Evolutionary conservation across 2,113 vertebrate species (phyloP), one percentile per base, ranked within the genome.

Genomic region (Peromyscus californicus): DNA sequence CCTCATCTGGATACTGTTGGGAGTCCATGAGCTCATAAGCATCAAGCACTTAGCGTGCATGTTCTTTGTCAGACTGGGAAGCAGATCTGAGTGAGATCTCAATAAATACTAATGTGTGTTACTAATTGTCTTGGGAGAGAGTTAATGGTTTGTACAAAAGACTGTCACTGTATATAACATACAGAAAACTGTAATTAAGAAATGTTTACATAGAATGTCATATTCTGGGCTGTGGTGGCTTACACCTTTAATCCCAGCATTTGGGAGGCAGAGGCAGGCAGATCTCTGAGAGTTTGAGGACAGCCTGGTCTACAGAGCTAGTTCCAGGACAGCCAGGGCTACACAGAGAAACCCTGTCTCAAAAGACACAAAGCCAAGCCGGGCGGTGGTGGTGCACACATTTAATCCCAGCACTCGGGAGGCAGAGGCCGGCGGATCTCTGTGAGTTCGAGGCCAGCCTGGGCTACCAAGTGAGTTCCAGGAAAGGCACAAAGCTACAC

Each of bases 181-280:
- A 95, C 13, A 83, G 74, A 95, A 59, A 90, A 65, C 42, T 83
- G 9, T 39, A 91, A 93, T 59, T n/a, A 91, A 65, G 78, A 75
- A 72, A 67, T 93, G 93, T 76, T 87, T 82, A 5, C 4, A 21
- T 76, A 80, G 93, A 48, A 89, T 76, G 33, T 54, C 51, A 42
- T 59, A 26, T 42, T 39, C 36, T 17, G 22, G 85, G 42, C 51
- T 51, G 17, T n/a, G 26, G 33, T 39, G 70, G n/a, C 0, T 21
- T 22, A 74, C 8, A 74, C n/a, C 36, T 21, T 74, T 74, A 22
- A 39, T 72, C 17, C 69, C 70, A 72, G 36, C 36, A 72, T 7
- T n/a, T 9, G 3, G 70, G 70, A 74, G 19, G n/a, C 70, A 74
- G 70, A 74, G 19, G 70, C 70, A 74, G 70, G 70, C 2, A 4